Conservation (phyloP, 2,113 vertebrate genomes). For the Carettochelys insculpta region DNA sequence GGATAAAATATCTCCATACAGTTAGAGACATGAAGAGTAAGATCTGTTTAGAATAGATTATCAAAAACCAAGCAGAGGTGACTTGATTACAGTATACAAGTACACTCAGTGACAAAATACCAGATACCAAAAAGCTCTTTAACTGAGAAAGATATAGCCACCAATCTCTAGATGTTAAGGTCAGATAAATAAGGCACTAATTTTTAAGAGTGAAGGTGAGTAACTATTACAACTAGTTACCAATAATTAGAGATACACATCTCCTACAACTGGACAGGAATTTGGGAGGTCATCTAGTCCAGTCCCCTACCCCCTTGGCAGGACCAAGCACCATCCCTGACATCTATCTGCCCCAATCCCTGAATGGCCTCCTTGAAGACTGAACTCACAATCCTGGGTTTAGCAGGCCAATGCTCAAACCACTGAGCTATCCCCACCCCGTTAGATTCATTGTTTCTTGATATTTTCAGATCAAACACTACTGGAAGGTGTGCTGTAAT, state of each 20-base stretch:
- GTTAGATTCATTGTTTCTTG: not conserved
- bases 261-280: too few species aligned
- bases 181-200: not conserved
- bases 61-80: not conserved
- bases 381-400: too few species aligned
- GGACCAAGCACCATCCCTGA: too few species aligned
- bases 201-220: not conserved
- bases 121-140: not conserved
- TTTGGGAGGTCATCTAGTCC: too few species aligned
- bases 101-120: not conserved
- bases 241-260: too few species aligned
- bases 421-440: too few species aligned
- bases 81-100: not conserved
- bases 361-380: too few species aligned
- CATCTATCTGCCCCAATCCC: too few species aligned
- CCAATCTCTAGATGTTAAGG: not conserved
- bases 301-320: too few species aligned
- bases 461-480: not conserved
- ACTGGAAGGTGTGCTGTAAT: not conserved
- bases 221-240: not conserved
- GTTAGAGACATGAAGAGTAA: not conserved
- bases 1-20: not conserved
- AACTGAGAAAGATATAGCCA: not conserved
- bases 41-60: not conserved
- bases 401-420: too few species aligned